Evolutionary conservation across 2,113 vertebrate species (phyloP).

Genomic region (Eptesicus fuscus): DNA sequence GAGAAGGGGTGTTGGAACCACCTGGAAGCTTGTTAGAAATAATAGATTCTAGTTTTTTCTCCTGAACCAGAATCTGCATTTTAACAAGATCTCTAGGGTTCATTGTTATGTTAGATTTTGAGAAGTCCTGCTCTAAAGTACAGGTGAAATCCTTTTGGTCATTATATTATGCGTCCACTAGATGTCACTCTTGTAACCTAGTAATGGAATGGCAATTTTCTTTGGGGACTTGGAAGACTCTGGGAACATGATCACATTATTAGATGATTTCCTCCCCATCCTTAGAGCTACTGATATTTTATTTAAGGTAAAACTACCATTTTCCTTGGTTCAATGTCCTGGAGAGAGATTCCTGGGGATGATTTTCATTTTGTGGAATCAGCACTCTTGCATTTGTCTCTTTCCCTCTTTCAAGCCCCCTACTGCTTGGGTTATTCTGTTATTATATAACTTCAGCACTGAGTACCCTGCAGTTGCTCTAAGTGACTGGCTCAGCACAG

Average conservation of each 20-base stretch:
- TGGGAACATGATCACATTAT: conserved; percentile 42
- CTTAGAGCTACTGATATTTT: conserved; percentile 46
- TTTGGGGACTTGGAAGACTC: neutral
- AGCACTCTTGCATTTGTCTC: neutral
- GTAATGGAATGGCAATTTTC: conserved; percentile 51
- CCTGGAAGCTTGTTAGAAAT: neutral
- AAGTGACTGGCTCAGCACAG: neutral
- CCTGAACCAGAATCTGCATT: neutral
- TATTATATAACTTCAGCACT: conserved; percentile 59
- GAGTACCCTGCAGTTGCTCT: neutral
- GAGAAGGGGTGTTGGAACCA: neutral
- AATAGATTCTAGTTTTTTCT: neutral
- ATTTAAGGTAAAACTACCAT: conserved; percentile 55
- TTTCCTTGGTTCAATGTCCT: neutral
- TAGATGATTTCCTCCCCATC: conserved; percentile 46
- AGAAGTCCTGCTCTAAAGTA: neutral
- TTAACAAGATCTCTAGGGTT: conserved; percentile 2
- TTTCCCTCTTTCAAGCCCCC: neutral
- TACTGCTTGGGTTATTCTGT: neutral
- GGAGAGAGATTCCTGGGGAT: neutral
- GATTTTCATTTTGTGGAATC: conserved; percentile 27
- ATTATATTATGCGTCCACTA: conserved; percentile 76
- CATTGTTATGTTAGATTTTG: conserved; percentile 18
- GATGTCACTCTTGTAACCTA: conserved; percentile 85
- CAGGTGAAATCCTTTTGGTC: conserved; percentile 31